phyloP scores from a whole-genome alignment of 2,797 vertebrate genomes.

The Manis pentadactyla region DNA sequence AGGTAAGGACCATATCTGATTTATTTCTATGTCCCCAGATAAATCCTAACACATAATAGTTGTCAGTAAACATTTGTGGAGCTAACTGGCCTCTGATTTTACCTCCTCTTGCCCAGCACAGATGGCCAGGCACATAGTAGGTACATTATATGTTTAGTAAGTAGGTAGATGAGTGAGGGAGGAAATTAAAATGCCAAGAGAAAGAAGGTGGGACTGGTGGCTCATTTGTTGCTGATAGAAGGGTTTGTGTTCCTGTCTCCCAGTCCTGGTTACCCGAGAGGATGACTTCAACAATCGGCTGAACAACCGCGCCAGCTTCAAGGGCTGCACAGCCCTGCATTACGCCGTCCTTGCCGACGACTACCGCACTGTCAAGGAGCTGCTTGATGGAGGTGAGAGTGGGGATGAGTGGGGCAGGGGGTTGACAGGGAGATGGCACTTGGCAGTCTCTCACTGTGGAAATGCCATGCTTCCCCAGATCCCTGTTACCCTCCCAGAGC shows the following conservation, averaged over 20 bases:
- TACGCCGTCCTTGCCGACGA: slow-evolving; percentile 95
- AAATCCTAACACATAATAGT: background rate
- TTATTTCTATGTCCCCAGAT: slow-evolving; percentile 7
- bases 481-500: background rate
- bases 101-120: slow-evolving; percentile 13
- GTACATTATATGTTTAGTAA: slow-evolving; percentile 24
- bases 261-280: slow-evolving; percentile 96
- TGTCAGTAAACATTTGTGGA: slow-evolving; percentile 45
- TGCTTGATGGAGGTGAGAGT: slow-evolving; percentile 91
- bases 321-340: slow-evolving; percentile 94
- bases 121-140: slow-evolving; percentile 12
- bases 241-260: background rate
- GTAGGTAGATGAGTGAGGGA: background rate
- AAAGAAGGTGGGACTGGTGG: background rate
- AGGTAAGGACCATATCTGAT: slow-evolving; percentile 19
- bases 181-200: slow-evolving; percentile 32
- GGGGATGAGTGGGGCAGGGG: background rate
- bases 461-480: background rate
- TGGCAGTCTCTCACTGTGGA: background rate
- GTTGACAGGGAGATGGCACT: background rate
- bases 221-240: slow-evolving; percentile 61
- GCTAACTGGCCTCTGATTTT: background rate
- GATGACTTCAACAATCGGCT: slow-evolving; percentile 97
- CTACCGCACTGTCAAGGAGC: slow-evolving; percentile 87
- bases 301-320: slow-evolving; percentile 95